Evolutionary conservation across 2,113 vertebrate genomes (phyloP).

Genomic region (Gymnorhina tibicen): DNA sequence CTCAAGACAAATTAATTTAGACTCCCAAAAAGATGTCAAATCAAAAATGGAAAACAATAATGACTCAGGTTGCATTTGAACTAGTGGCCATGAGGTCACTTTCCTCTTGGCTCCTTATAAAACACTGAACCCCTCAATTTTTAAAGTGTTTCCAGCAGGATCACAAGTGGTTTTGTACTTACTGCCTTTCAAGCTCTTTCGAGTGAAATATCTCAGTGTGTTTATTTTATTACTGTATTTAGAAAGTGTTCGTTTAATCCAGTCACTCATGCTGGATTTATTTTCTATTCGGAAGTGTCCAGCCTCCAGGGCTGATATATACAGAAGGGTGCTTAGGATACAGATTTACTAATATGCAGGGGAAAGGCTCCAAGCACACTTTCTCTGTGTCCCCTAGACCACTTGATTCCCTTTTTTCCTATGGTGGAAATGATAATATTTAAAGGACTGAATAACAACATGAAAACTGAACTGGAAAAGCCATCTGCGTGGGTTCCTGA

Average conservation of each 20-base stretch:
- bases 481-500: neutral
- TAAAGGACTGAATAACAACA: neutral
- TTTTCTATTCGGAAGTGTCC: neutral
- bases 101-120: neutral
- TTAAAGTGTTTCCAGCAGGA: constrained; percentile 4
- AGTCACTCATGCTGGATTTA: neutral
- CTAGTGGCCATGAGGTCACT: neutral
- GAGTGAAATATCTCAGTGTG: neutral
- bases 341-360: neutral
- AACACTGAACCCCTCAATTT: neutral
- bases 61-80: neutral
- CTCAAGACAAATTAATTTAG: neutral
- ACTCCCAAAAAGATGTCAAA: neutral
- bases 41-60: neutral
- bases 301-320: neutral
- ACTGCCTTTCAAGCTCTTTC: neutral
- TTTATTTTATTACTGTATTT: constrained; percentile 35
- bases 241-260: neutral
- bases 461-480: neutral
- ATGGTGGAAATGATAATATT: neutral
- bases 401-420: neutral
- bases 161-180: constrained; percentile 2
- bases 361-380: neutral
- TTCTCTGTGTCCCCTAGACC: neutral
- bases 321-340: neutral